phyloP scores from a whole-genome alignment of 2,888 invertebrate genomes.

The Lamproptera curius region DNA sequence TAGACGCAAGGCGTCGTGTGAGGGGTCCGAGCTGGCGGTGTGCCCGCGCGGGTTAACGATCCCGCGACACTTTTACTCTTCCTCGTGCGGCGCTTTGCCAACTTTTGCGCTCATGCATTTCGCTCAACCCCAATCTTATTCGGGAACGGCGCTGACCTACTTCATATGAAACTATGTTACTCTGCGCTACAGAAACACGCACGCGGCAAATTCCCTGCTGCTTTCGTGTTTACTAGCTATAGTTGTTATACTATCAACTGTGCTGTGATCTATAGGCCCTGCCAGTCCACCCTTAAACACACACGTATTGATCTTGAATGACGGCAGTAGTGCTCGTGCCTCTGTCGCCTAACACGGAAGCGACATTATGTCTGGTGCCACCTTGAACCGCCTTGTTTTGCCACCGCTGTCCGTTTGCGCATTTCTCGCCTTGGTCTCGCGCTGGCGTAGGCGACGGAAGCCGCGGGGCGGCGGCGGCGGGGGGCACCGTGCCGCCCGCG shows the following conservation, averaged over 20 bases:
- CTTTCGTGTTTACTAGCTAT: too few relatives aligned
- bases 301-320: too few relatives aligned
- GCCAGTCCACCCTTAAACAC: too few relatives aligned
- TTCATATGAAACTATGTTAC: background rate
- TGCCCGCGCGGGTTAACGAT: background rate
- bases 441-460: background rate
- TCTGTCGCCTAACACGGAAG: constrained; percentile 1
- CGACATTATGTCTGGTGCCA: background rate
- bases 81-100: background rate
- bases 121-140: background rate
- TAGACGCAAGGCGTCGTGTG: too few relatives aligned
- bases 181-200: too few relatives aligned
- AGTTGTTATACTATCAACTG: too few relatives aligned
- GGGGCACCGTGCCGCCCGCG: constrained; percentile 15
- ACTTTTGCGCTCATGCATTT: background rate
- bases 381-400: background rate
- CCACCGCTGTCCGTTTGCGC: background rate
- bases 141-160: constrained; percentile 1
- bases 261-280: too few relatives aligned
- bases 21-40: background rate
- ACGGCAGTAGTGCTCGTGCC: background rate
- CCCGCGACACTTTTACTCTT: constrained; percentile 8
- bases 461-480: constrained; percentile 15
- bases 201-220: too few relatives aligned
- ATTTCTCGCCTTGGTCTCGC: constrained; percentile 15